Evolutionary conservation across 1,140 invertebrate species (phyloP).

Genomic region (Ceratosolen solmsi): DNA sequence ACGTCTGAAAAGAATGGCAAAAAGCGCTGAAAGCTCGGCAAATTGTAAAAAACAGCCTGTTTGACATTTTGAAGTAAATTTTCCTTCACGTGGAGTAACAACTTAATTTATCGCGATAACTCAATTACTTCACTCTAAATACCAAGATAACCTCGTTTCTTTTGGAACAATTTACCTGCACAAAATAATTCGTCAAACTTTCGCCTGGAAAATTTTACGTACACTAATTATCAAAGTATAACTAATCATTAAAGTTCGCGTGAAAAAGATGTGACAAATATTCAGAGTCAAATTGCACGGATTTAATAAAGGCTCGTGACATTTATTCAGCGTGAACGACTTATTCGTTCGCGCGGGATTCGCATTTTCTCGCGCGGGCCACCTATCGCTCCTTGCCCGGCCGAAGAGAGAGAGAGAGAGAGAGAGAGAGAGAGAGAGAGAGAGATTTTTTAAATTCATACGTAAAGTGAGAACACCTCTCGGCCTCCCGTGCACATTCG

Average conservation of each 20-base stretch:
- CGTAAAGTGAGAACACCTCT: not conserved
- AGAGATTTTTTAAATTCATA: conserved; percentile 19
- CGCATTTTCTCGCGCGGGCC: no score
- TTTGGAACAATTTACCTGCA: not conserved
- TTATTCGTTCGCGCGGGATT: no score
- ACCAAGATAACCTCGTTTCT: conserved; percentile 38
- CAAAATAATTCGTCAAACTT: conserved; percentile 30
- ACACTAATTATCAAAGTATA: conserved; percentile 17
- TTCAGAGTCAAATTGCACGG: not conserved
- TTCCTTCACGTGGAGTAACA: conserved; percentile 8
- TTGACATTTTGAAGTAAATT: conserved; percentile 24
- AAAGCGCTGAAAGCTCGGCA: not conserved
- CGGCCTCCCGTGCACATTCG: not conserved
- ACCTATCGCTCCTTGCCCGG: not conserved
- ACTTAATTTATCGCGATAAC: conserved; percentile 39
- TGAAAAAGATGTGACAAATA: not conserved
- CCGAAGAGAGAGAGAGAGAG: no score
- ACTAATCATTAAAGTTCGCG: conserved; percentile 5
- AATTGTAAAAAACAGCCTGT: conserved; percentile 20
- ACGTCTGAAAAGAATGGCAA: not conserved
- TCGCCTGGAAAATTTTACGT: conserved; percentile 11
- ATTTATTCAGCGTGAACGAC: not conserved
- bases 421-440: no score
- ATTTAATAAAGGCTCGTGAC: not conserved
- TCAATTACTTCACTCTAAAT: conserved; percentile 12